Evolutionary conservation across 2,113 vertebrate species (phyloP).

Genomic region (Siniperca knerii): DNA sequence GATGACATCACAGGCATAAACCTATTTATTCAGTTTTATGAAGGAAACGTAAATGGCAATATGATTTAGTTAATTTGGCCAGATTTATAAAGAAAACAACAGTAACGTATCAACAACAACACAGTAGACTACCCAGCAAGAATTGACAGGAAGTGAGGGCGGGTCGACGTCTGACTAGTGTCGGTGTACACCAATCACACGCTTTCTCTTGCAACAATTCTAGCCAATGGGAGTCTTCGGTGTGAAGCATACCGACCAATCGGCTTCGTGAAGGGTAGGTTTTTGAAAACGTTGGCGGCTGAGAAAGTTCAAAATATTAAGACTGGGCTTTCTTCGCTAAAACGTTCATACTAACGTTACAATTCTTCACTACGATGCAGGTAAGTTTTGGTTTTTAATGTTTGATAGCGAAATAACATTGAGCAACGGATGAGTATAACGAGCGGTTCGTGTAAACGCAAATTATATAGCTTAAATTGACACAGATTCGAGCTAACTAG

Average conservation of each 20-base stretch:
- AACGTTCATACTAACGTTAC: background rate
- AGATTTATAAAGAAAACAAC: background rate
- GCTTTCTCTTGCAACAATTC: rapidly evolving
- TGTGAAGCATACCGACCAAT: slow-evolving; percentile 42
- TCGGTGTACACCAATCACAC: slow-evolving; percentile 24
- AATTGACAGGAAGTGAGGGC: background rate
- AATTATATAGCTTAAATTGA: background rate
- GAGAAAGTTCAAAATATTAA: background rate
- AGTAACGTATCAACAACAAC: background rate
- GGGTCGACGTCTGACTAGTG: background rate
- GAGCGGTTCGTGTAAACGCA: too few species aligned
- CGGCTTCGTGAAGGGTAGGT: background rate
- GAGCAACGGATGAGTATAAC: rapidly evolving
- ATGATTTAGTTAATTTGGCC: background rate
- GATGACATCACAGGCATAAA: background rate
- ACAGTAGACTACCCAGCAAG: too few species aligned
- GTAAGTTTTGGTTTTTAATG: slow-evolving; percentile 40
- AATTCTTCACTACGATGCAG: slow-evolving; percentile 57
- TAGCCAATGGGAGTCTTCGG: slow-evolving; percentile 51
- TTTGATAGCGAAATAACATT: background rate
- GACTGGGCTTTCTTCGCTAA: background rate
- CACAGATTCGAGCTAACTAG: background rate
- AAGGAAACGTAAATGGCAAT: background rate
- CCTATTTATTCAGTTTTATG: background rate
- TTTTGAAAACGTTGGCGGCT: slow-evolving; percentile 79